Base-by-base conservation (phyloP, 2,888 invertebrate genomes). In the Ferdinandea cuprea region DNA sequence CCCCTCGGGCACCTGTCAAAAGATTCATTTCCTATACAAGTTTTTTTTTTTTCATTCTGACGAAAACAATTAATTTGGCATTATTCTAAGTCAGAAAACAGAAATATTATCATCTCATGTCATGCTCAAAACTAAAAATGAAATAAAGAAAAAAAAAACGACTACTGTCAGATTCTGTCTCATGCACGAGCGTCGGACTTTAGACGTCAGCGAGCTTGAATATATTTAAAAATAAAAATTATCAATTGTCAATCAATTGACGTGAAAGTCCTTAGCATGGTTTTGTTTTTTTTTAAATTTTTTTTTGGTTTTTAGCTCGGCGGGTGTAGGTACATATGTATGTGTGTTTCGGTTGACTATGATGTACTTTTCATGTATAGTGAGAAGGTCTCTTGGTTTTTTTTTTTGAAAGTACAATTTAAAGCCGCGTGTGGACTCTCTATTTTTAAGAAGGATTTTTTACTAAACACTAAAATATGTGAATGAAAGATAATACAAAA, bases 171-270 rank as follows among this genome's bases (percentile, higher is more conserved):
- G 25, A 25, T 25, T 25, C 3, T 25, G 5, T 25, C 25, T 2
- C 25, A 25, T 25, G 3, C 25, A 25, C 25, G 25, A 25, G 25
- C 2, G 25, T 25, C 5, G 25, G 63, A 28, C 65, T 52, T 69
- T 48, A 52, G 69, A 74, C 63, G 69, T 74, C 68, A 69, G 74
- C 35, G 42, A 17, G 35, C 21, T 25, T 50, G 42, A 17, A 15
- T 19, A 8, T 1, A 6, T 42, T 54, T 81, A 61, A 72, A 81
- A 77, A 50, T 58, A 54, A 58, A 73, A 74, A 52, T 61, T 66
- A 66, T 68, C 66, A 77, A 77, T 63, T 83, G 81, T 83, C 81
- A 83, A 83, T 83, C 81, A 83, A 72, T 72, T 56, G 61, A 59
- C 59, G 21, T 9, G 48, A 72, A 63, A 77, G 66, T 83, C 81